Evolutionary conservation across 37 sponge, comb jelly and placozoan species (phyloP).

Genomic region (Diacarnus erythraeanus): DNA sequence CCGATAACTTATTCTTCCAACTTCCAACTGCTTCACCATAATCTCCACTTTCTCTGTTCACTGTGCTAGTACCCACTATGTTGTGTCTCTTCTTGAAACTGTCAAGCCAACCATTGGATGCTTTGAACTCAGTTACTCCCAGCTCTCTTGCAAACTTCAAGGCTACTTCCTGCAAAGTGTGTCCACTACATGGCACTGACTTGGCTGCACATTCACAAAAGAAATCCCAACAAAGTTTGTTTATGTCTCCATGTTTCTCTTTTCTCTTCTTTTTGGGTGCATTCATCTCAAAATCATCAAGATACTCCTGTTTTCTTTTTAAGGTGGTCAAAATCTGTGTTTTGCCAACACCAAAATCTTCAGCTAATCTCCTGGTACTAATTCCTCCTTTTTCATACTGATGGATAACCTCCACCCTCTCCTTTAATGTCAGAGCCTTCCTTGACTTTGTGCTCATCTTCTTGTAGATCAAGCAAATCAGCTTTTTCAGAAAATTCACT

Average conservation of each 20-base stretch:
- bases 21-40: constrained; percentile 29
- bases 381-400: not conserved
- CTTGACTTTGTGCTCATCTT: too few species aligned
- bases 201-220: not conserved
- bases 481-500: too few species aligned
- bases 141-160: not conserved
- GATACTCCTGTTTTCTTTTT: not conserved
- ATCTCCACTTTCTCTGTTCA: constrained; percentile 42
- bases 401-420: not conserved
- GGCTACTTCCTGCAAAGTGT: constrained; percentile 31
- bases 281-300: not conserved
- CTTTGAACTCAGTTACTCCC: constrained; percentile 17
- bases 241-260: not conserved
- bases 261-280: not conserved
- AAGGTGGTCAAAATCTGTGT: constrained; percentile 1
- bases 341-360: constrained; percentile 8
- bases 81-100: constrained; percentile 52
- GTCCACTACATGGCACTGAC: constrained; percentile 25
- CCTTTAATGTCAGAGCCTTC: constrained; percentile 1
- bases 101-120: constrained; percentile 64
- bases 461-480: too few species aligned
- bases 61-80: constrained; percentile 13
- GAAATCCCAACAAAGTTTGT: constrained; percentile 7
- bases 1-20: constrained; percentile 27
- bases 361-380: constrained; percentile 3